Conservation (phyloP, 2,113 vertebrate genomes). For the Oryzias javanicus region DNA sequence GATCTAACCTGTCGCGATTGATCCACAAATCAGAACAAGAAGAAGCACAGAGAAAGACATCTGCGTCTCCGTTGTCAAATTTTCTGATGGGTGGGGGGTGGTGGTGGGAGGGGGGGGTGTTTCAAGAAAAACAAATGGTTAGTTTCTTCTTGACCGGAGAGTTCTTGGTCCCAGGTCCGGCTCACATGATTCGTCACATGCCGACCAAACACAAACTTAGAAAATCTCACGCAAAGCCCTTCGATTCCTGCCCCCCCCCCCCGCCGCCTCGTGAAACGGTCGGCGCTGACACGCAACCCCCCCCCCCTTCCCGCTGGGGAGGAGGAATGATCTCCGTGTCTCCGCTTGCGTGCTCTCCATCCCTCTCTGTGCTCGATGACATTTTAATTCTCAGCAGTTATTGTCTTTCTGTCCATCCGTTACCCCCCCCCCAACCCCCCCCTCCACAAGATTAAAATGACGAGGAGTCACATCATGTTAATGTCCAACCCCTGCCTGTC, state of each 20-base stretch:
- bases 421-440: slow-evolving; percentile 21
- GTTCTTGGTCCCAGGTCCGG: slow-evolving; percentile 35
- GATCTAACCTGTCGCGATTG: no score
- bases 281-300: not conserved
- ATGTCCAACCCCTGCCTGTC: no score
- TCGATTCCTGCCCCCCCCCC: slow-evolving; percentile 18
- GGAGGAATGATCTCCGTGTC: slow-evolving; percentile 54
- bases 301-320: not conserved
- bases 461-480: no score
- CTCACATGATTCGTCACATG: slow-evolving; percentile 57
- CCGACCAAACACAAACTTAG: slow-evolving; percentile 26
- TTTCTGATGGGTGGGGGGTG: no score
- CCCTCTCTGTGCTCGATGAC: no score
- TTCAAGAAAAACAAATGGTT: no score
- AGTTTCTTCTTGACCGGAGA: no score
- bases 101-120: no score
- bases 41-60: no score
- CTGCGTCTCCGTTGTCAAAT: no score
- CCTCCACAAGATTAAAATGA: not conserved
- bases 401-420: slow-evolving; percentile 65
- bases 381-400: slow-evolving; percentile 71
- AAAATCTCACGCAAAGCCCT: slow-evolving; percentile 13
- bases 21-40: no score
- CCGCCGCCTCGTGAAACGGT: no score
- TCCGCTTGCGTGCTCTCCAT: slow-evolving; percentile 52